phyloP scores from a whole-genome alignment of 2,888 invertebrate species.

The Chloroclysta siterata region DNA sequence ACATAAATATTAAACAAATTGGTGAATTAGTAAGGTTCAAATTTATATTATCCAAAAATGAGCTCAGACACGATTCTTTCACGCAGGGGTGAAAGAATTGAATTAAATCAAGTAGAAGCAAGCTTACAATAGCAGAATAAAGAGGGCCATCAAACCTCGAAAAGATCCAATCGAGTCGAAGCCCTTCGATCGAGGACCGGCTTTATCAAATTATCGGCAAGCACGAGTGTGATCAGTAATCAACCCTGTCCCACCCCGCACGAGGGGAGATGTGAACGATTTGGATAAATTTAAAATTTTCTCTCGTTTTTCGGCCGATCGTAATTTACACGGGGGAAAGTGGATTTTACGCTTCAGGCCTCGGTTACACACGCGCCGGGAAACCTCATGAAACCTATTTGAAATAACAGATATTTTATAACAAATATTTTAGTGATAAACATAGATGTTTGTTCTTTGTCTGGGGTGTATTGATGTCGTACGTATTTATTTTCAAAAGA shows the following conservation, averaged over 20 bases:
- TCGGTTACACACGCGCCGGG: not conserved
- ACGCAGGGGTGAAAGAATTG: no score
- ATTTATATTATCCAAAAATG: no score
- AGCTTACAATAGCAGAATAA: not conserved
- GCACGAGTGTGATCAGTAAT: constrained; percentile 51
- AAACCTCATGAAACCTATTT: not conserved
- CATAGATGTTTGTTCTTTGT: no score
- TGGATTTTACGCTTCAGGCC: constrained; percentile 10
- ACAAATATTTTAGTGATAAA: no score
- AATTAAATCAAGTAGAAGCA: not conserved
- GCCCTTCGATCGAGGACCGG: constrained; percentile 22
- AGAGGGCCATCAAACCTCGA: constrained; percentile 19
- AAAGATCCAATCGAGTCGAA: constrained; percentile 29
- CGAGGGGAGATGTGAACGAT: constrained; percentile 35
- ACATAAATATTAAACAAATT: no score
- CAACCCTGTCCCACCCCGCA: constrained; percentile 41
- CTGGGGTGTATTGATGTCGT: no score
- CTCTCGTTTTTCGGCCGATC: constrained; percentile 22
- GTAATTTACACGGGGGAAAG: constrained; percentile 24
- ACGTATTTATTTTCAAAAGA: no score
- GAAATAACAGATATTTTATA: not conserved
- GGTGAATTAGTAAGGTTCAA: no score
- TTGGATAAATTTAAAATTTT: constrained; percentile 33
- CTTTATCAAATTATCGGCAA: constrained; percentile 37
- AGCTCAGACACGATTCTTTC: no score